Conservation (phyloP, 2,888 invertebrate genomes). For the Andrena camellia region DNA sequence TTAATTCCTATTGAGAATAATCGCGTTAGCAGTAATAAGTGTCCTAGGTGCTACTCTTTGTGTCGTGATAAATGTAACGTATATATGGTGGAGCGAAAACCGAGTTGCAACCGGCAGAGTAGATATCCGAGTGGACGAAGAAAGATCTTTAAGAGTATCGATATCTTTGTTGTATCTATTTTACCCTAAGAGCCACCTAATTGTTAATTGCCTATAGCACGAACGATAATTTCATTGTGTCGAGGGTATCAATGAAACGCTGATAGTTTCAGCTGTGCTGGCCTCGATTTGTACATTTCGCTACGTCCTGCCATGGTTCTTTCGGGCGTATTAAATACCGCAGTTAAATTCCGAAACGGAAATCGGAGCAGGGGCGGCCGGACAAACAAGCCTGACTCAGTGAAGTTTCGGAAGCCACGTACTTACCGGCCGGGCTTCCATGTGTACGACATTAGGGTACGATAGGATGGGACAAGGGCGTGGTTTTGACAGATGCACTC, state of each 20-base stretch:
- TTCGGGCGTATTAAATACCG: no score
- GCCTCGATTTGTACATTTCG: no score
- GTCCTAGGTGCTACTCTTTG: no score
- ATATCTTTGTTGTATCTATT: background rate
- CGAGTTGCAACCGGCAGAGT: background rate
- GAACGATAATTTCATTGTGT: background rate
- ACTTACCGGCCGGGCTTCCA: conserved; percentile 14
- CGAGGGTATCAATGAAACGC: background rate
- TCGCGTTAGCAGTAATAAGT: no score
- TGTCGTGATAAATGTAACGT: background rate
- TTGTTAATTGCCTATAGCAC: background rate
- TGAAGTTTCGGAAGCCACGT: conserved; percentile 18
- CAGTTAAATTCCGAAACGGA: background rate
- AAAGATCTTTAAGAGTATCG: background rate
- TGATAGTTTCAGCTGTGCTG: no score
- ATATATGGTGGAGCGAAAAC: background rate
- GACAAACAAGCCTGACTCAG: background rate
- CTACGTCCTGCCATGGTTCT: no score
- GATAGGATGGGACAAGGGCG: conserved; percentile 70
- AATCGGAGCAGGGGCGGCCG: background rate
- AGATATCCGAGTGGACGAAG: no score
- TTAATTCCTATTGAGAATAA: background rate
- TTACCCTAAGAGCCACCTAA: background rate
- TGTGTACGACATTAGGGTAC: conserved; percentile 30
- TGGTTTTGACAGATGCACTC: conserved; percentile 77